phyloP scores from a whole-genome alignment of 2,888 invertebrate species.

The Augiades crinisus region DNA sequence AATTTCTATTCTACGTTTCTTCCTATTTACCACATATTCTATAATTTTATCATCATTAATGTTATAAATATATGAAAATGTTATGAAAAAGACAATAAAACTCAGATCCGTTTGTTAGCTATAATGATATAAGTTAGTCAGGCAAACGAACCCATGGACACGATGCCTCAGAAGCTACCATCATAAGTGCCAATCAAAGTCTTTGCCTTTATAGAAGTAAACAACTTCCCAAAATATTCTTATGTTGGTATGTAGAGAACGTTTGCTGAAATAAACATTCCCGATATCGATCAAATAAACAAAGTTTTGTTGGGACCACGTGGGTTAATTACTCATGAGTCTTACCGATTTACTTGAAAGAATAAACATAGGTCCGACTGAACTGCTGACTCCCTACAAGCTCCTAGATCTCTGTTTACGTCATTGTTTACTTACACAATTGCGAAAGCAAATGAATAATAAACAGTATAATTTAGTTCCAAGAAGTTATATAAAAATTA shows the following conservation, averaged over 20 bases:
- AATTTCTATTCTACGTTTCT: too few species aligned
- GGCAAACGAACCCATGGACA: too few species aligned
- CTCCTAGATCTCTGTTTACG: conserved; percentile 45
- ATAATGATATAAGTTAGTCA: too few species aligned
- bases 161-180: too few species aligned
- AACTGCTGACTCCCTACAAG: conserved; percentile 44
- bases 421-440: conserved; percentile 39
- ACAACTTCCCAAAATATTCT: not conserved
- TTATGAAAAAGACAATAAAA: too few species aligned
- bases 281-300: conserved; percentile 9
- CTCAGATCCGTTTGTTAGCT: too few species aligned
- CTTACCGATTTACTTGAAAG: conserved; percentile 38
- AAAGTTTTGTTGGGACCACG: conserved; percentile 10
- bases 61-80: too few species aligned
- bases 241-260: not conserved
- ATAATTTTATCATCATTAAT: too few species aligned
- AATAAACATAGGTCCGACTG: conserved; percentile 50
- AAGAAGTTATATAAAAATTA: conserved; percentile 36
- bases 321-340: conserved; percentile 21
- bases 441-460: conserved; percentile 41
- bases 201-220: too few species aligned
- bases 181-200: too few species aligned
- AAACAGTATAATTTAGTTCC: conserved; percentile 41
- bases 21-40: too few species aligned
- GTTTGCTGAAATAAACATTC: not conserved